A percentile compares a stretch with the other conserved stretches of the same genome.
phyloP scores from a whole-genome alignment of 2,113 vertebrate genomes.

The Kryptolebias marmoratus region DNA sequence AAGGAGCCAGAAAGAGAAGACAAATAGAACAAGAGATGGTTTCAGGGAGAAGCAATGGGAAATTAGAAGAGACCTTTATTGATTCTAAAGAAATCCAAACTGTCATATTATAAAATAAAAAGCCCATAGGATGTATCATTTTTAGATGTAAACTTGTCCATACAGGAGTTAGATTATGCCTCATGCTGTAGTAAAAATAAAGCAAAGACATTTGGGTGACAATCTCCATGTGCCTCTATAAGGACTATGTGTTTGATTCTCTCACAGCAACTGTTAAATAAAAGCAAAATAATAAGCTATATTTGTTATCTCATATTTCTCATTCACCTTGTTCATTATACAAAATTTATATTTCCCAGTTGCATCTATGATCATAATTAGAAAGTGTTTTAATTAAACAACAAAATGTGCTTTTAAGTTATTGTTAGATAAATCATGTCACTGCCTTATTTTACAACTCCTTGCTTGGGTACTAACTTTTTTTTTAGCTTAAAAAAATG shows the following conservation, averaged over 20 bases:
- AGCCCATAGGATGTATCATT: slow-evolving; percentile 6
- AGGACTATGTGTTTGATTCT: slow-evolving; percentile 20
- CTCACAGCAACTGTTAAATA: background rate
- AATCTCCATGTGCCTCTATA: slow-evolving; percentile 28
- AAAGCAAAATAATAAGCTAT: too few species aligned
- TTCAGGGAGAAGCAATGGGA: background rate
- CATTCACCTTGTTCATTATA: background rate
- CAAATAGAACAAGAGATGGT: slow-evolving; percentile 6
- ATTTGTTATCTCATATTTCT: slow-evolving; percentile 11
- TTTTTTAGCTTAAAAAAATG: too few species aligned
- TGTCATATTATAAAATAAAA: slow-evolving; percentile 3
- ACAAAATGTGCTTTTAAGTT: too few species aligned
- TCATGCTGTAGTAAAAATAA: slow-evolving; percentile 12
- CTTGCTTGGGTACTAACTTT: too few species aligned
- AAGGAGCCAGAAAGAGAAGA: slow-evolving; percentile 10
- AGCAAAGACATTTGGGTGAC: slow-evolving; percentile 28
- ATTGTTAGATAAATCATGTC: too few species aligned
- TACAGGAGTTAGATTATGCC: slow-evolving; percentile 2
- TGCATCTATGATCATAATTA: too few species aligned
- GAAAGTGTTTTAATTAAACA: too few species aligned
- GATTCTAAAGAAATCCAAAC: slow-evolving; percentile 7
- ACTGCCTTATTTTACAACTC: too few species aligned
- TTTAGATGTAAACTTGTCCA: background rate
- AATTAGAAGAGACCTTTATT: slow-evolving; percentile 4
- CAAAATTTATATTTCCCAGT: too few species aligned